A percentile compares a stretch with the other conserved stretches of the same genome.
Conservation (phyloP, 2,797 vertebrate species). For the Gephyroberyx darwinii region DNA sequence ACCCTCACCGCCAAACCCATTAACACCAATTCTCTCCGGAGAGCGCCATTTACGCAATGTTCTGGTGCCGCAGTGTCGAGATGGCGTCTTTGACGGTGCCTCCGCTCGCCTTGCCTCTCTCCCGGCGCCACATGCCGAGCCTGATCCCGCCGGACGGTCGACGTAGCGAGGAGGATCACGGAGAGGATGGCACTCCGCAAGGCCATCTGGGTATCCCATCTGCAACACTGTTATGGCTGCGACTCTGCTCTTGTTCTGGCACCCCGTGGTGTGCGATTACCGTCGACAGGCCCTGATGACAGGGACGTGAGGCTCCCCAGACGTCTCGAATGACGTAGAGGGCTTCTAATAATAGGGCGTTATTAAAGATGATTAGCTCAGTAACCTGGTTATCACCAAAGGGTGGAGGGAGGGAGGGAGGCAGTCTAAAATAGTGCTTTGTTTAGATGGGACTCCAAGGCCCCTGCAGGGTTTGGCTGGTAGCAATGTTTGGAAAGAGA, state of each 20-base stretch:
- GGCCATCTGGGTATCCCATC: slow-evolving; percentile 86
- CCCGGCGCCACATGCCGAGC: slow-evolving; percentile 52
- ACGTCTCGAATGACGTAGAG: slow-evolving; percentile 70
- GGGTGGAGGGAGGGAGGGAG: slow-evolving; percentile 29
- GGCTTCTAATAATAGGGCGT: slow-evolving; percentile 75
- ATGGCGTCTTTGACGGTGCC: slow-evolving; percentile 58
- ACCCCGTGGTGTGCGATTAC: slow-evolving; percentile 68
- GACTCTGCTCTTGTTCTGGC: slow-evolving; percentile 67
- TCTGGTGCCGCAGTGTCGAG: slow-evolving; percentile 48
- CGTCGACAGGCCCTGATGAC: slow-evolving; percentile 65
- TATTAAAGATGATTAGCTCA: slow-evolving; percentile 60
- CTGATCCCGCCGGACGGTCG: slow-evolving; percentile 58
- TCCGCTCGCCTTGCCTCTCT: slow-evolving; percentile 50
- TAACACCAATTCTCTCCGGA: slow-evolving; percentile 70
- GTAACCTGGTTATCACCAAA: slow-evolving; percentile 58
- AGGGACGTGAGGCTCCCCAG: slow-evolving; percentile 66
- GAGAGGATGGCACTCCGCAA: slow-evolving; percentile 59
- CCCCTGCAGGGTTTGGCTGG: not conserved
- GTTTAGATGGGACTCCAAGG: not conserved
- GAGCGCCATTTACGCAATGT: slow-evolving; percentile 69
- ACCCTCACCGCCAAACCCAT: slow-evolving; percentile 67
- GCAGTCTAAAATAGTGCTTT: slow-evolving; percentile 18
- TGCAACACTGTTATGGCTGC: slow-evolving; percentile 76
- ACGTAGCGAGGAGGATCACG: slow-evolving; percentile 32
- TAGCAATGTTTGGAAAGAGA: too few relatives aligned